Base-by-base conservation (phyloP, 1,140 invertebrate species). In the Drosophila kurseongensis region DNA sequence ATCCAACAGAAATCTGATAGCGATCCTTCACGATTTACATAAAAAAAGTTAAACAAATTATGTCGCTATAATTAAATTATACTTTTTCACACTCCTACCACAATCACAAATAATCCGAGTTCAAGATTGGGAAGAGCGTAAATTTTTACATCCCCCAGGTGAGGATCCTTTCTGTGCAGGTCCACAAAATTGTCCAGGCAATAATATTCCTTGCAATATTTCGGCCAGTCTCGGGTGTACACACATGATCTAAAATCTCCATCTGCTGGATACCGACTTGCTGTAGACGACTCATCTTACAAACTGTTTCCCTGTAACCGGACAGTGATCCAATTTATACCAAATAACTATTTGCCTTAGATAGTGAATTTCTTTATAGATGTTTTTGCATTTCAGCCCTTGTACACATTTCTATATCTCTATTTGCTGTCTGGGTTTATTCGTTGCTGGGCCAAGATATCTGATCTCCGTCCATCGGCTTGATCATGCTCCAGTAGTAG, bases 401-500 rank as follows among this genome's bases (percentile, higher is more conserved):
- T 50, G 47, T 14, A 32, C 1, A 50, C 27, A 27, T 50, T 60
- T 51, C 23, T 7, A 7, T 7, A 13, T n/a, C 38, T 29, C 8
- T 68, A 41, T 69, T 69, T 45, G 27, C 36, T 14, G 16, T 73
- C 44, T 56, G 52, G 16, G 1, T 8, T 32, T 62, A 63, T 10
- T 67, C 48, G 42, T 66, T 66, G 18, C 40, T 35, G 9, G 38
- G 40, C 81, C 77, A 85, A 18, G 35, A 54, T 41, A 85, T 56
- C 13, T 47, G 14, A 32, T 32, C 29, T 32, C 29, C 29, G 29
- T 32, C 48, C 38, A 1, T 41, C 32, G 68, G 63, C 45, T 62
- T 29, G 32, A 75, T 74, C 74, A 85, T 78, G 73, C 83, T 86
- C 78, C 82, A 86, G 52, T 62, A 79, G 35, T 88, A 84, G 57